Evolutionary conservation across 2,113 vertebrate species (phyloP).

Genomic region (Pogonocichla stellata): DNA sequence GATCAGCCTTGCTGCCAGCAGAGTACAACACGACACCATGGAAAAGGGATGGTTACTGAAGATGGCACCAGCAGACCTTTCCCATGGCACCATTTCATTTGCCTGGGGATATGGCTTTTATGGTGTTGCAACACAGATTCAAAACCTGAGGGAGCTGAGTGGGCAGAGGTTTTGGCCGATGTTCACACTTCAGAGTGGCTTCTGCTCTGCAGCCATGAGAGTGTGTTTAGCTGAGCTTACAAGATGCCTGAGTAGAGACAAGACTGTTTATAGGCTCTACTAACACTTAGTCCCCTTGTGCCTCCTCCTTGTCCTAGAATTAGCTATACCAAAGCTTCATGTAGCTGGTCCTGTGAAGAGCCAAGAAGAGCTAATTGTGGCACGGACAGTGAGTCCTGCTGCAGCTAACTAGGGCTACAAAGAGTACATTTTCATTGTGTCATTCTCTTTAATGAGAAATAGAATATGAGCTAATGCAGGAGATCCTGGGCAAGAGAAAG

Average conservation of each 20-base stretch:
- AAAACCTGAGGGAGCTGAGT: rapidly evolving
- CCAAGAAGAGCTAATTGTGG: background rate
- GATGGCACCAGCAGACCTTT: background rate
- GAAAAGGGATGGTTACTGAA: background rate
- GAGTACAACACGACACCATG: rapidly evolving
- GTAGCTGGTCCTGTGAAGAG: background rate
- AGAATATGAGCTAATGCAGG: background rate
- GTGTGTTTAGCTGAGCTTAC: background rate
- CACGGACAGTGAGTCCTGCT: background rate
- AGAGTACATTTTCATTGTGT: background rate
- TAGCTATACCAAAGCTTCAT: background rate
- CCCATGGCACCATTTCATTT: background rate
- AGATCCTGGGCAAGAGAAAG: background rate
- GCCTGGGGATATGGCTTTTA: background rate
- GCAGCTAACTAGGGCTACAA: background rate
- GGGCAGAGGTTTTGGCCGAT: background rate
- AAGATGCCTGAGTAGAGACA: background rate
- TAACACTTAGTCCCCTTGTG: background rate
- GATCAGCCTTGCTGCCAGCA: background rate
- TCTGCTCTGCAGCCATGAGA: background rate
- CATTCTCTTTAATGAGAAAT: background rate
- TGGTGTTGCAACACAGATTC: background rate
- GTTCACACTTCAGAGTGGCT: background rate
- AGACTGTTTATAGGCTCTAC: background rate
- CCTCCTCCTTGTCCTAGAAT: background rate